Base-by-base conservation (phyloP, 2,888 invertebrate species). In the Microchrysa polita region DNA sequence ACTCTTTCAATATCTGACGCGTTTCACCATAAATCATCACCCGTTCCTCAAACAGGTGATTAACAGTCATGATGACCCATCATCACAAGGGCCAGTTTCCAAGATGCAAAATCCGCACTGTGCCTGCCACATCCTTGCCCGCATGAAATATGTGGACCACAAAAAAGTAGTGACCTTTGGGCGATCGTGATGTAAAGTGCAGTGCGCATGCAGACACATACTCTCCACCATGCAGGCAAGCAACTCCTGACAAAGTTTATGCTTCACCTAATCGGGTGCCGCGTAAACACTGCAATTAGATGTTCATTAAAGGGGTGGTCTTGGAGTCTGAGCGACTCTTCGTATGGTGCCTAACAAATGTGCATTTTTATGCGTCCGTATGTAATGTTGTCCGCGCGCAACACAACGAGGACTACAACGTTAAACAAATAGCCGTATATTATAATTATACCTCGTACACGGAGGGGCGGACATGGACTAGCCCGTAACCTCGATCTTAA, bases 231-330 rank as follows among this genome's bases (percentile, higher is more conserved):
- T 2, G 27, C 27, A 34, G 27, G 27, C 27, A 34, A 7, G 27
- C 27, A 34, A 34, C 27, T 34, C 27, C 22, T 20, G 69, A 40
- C n/a, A n/a, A 55, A 69, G 55, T 69, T 69, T 55, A 69, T 55
- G 69, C 69, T 55, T 69, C 69, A 40, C 69, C 72, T 73, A 73
- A 73, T 73, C 72, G 72, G 72, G 72, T 73, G 72, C 72, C 63
- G 72, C 63, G 63, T 73, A 73, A 73, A 73, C 72, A 84, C 83
- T 84, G 82, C 83, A 84, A 84, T 84, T 84, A 84, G 83, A 81
- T 82, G 81, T 81, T 82, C 83, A 84, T 84, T 84, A 84, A 84
- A 84, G 83, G 84, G 84, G 84, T 84, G 84, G 84, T 84, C 84
- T 81, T 77, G 79, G 40, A n/a, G 40, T 42, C 72, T 74, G 77